Evolutionary conservation across 2,113 vertebrate genomes (phyloP).

Genomic region (Tautogolabrus adspersus): DNA sequence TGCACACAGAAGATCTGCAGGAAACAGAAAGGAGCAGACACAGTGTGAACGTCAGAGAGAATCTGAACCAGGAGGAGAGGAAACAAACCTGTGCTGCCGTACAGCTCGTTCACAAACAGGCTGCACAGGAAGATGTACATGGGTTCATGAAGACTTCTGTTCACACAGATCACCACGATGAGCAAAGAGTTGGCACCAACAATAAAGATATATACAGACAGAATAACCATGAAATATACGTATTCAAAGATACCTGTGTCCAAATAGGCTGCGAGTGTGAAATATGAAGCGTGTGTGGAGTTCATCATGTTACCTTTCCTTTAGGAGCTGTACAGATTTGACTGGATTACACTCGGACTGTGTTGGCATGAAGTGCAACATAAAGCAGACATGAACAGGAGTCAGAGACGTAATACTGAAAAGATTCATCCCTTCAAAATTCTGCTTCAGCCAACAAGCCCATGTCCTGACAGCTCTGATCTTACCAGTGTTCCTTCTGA

Average conservation of each 20-base stretch:
- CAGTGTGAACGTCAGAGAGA: slow-evolving; percentile 36
- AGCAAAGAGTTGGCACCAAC: background rate
- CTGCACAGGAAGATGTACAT: slow-evolving; percentile 72
- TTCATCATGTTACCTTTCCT: background rate
- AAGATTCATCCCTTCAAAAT: too few relatives aligned
- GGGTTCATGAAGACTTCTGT: slow-evolving; percentile 65
- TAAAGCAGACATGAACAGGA: too few relatives aligned
- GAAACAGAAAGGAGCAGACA: slow-evolving; percentile 35
- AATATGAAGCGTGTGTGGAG: background rate
- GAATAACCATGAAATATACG: background rate
- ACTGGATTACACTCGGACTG: too few relatives aligned
- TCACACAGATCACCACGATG: slow-evolving; percentile 52
- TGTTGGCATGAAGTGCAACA: too few relatives aligned
- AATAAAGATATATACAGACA: background rate
- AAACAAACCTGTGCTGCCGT: slow-evolving; percentile 48
- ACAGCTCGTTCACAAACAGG: slow-evolving; percentile 70
- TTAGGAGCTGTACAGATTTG: too few relatives aligned
- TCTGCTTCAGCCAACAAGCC: too few relatives aligned
- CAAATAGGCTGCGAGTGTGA: background rate
- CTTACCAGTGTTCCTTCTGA: too few relatives aligned
- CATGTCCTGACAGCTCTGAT: too few relatives aligned
- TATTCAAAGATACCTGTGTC: background rate
- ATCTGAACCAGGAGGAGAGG: slow-evolving; percentile 24
- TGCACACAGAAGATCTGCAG: slow-evolving; percentile 63
- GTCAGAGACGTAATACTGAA: too few relatives aligned